Percentiles rank a stretch among this genome's conserved stretches.
Conservation (phyloP, 2,888 invertebrate species). For the Tenthredo amoena region DNA sequence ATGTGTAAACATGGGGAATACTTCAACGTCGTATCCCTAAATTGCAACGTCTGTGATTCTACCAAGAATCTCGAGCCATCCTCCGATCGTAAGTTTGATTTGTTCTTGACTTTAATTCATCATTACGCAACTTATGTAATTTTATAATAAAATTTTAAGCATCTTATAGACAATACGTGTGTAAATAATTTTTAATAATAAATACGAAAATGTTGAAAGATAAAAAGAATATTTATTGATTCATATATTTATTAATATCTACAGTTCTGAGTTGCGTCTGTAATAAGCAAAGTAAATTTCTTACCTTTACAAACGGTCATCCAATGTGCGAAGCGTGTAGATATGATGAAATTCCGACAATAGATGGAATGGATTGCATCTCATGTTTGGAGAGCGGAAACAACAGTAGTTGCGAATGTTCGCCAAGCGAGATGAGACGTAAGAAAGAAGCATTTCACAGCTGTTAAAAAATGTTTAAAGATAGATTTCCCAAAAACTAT, state of each 20-base stretch:
- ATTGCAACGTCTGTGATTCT: constrained; percentile 78
- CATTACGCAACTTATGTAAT: neutral
- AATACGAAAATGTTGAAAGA: neutral
- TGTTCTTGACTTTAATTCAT: neutral
- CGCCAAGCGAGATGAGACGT: constrained; percentile 72
- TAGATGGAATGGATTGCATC: constrained; percentile 74
- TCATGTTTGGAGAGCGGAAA: constrained; percentile 66
- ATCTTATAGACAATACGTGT: neutral
- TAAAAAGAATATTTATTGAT: constrained; percentile 14
- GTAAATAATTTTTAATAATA: neutral
- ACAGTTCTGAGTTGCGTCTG: constrained; percentile 79
- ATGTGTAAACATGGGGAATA: constrained; percentile 78
- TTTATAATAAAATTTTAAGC: neutral
- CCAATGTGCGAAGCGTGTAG: constrained; percentile 72
- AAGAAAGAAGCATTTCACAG: constrained; percentile 49
- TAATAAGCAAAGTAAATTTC: constrained; percentile 71
- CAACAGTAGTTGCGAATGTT: constrained; percentile 65
- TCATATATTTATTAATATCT: constrained; percentile 44
- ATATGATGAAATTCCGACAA: constrained; percentile 69
- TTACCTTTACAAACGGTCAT: constrained; percentile 64
- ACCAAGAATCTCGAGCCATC: constrained; percentile 75
- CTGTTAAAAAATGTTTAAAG: constrained; percentile 35
- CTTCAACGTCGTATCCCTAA: constrained; percentile 79
- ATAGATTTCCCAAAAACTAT: constrained; percentile 26
- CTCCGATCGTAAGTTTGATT: constrained; percentile 72